Percentiles rank a stretch among this genome's conserved stretches.
Evolutionary conservation across 2,888 invertebrate species (phyloP).

Genomic region (Strigamia crassipes): DNA sequence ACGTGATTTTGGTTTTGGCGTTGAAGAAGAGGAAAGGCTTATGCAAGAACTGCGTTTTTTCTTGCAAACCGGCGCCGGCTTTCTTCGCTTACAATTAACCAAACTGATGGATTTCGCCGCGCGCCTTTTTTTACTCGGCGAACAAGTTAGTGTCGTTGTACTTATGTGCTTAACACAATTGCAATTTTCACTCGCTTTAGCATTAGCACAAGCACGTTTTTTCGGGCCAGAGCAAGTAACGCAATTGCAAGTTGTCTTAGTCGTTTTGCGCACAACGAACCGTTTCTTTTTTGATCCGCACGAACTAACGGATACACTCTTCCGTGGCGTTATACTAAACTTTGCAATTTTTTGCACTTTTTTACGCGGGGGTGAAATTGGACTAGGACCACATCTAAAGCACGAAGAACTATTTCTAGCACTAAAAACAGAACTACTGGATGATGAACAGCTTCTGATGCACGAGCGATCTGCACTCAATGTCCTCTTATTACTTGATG

Average conservation of each 20-base stretch:
- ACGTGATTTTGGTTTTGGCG: no score
- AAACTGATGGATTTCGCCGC: no score
- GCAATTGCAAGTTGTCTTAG: neutral
- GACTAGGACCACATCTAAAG: neutral
- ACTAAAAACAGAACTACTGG: neutral
- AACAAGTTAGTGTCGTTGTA: no score
- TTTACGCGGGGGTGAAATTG: neutral
- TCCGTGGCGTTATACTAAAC: neutral
- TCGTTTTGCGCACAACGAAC: neutral
- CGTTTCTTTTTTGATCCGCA: neutral
- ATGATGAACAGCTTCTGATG: neutral
- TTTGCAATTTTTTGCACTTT: neutral
- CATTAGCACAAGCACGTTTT: neutral
- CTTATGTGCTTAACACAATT: no score
- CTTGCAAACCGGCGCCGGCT: no score
- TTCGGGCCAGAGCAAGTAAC: neutral
- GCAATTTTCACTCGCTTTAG: no score
- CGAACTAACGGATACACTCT: neutral
- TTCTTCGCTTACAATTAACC: no score
- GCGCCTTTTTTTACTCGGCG: no score
- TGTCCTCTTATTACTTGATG: neutral
- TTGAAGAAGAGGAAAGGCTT: no score
- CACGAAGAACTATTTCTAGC: neutral
- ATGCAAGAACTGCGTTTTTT: no score
- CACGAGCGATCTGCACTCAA: neutral